Base-by-base conservation (phyloP, 2,888 invertebrate genomes). In the Conops quadrifasciatus region DNA sequence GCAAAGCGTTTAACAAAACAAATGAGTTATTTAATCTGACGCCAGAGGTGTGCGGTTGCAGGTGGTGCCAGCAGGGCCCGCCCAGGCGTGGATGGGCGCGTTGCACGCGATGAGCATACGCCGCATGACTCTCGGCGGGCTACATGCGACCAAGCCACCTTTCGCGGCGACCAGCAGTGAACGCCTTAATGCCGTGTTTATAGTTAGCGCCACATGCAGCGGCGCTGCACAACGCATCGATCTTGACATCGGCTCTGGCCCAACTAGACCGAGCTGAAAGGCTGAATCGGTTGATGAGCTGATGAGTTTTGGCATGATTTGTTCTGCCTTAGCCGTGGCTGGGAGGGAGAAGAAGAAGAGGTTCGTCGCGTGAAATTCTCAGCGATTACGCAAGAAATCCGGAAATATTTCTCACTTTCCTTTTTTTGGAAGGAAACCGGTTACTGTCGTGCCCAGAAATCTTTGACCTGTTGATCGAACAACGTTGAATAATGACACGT, bases 1-100 rank as follows among this genome's bases (percentile, higher is more conserved):
- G 58, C 26, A 58, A 58, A 58, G n/a, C 58, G 58, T 58, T 58
- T 58, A 58, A 9, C 15, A 58, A 58, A 58, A 58, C 28, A 58
- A 58, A 58, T 26, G 26, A 58, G 26, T 58, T 16, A 58, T 58
- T 58, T 58, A 58, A 26, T n/a, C 26, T 21, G 26, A 26, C 26
- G 26, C 58, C 21, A 26, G 24, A 58, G 26, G 21, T 26, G 26
- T 24, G 26, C 13, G 4, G 58, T 58, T 58, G 58, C 26, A 26
- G 26, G 15, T 26, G 58, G n/a, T 16, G 24, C 21, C 58, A 24
- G 13, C 24, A 19, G 13, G 19, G 21, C 56, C 56, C 24, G 26
- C 26, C 58, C 16, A 15, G 58, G 58, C 26, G 58, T 58, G 58
- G 58, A 58, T 58, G 58, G 26, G 58, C 26, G 58, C 58, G 21